Evolutionary conservation across 2,888 invertebrate species (phyloP), one percentile per base, ranked within the genome.

Genomic region (Parapristionchus giblindavisi): DNA sequence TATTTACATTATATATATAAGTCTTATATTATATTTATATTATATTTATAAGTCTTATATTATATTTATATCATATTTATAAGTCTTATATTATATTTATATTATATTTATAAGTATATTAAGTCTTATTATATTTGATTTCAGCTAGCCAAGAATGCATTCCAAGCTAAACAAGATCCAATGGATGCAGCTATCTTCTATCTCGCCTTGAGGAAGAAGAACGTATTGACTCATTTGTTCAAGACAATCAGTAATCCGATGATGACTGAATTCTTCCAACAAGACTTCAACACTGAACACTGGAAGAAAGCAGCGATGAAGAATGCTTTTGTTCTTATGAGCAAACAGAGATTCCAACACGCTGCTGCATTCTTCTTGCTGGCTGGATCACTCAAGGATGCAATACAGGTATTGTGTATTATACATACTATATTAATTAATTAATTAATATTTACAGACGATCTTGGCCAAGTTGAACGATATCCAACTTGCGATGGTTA

Each of bases 281-380:
- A 73, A 88, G 95, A 99, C 88, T 99, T 99, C 88, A 89, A 91
- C 1, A 93, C 95, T 87, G 94, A 96, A 85, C 92, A 96, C 72
- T 98, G 98, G 97, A 92, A 96, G 29, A 97, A 95, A 88, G 75
- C 72, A 1, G 99, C 98, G 0, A 89, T 98, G 78, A 99, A 98
- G 90, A 99, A 99, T 89, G 99, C 99, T 0, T 99, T 96, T 88
- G 96, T 95, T 2, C 90, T 99, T 56, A 91, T 99, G 52, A 94
- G 98, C 3, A 95, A 94, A 87, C 98, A 99, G 89, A 88, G 97
- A 68, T 99, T 98, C 88, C 94, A 95, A 78, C 97, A 99, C 88
- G 98, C 99, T 0, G 98, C 97, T 0, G 99, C 97, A 0, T 99
- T 99, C 90, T 99, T 99, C 90, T 91, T 99, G 73, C 90, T 99